These are phyloP conservation scores for Vireo griseus DNA, from an alignment of 2,797 vertebrate species.

Conservation along the genomic window DNA sequence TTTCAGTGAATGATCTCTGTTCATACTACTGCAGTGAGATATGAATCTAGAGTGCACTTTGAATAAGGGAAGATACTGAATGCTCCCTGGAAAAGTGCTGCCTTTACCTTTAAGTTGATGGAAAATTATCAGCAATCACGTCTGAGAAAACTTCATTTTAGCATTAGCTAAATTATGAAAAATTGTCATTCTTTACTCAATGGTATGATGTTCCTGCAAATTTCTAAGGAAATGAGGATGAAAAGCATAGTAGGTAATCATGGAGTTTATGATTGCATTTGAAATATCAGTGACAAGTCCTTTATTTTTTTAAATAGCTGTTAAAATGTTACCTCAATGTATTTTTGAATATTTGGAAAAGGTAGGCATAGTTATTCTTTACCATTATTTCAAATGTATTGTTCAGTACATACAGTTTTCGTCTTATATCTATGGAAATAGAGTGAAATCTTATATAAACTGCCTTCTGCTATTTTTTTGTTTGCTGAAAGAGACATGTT, in stretches of 20 bases:
- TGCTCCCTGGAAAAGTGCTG: background rate
- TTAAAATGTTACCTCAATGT: background rate
- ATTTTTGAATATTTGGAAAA: background rate
- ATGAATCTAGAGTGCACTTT: background rate
- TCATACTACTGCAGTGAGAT: background rate
- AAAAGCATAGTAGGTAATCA: background rate
- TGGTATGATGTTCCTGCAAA: background rate
- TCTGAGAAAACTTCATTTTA: background rate
- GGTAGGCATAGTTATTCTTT: background rate
- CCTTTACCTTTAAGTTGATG: background rate
- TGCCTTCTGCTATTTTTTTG: background rate
- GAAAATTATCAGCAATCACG: background rate
- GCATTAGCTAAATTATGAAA: background rate
- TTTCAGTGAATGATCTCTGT: background rate
- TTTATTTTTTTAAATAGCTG: background rate
- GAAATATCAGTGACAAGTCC: background rate
- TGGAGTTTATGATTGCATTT: background rate
- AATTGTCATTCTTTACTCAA: background rate
- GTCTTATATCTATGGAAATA: background rate
- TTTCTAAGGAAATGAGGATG: background rate
- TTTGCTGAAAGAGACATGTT: background rate
- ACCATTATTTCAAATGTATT: background rate
- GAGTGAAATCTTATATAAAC: background rate
- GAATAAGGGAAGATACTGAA: background rate
- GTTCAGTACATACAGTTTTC: background rate